These are phyloP conservation scores for Dinomys branickii DNA, from an alignment of 2,113 vertebrate species.

Conservation along the genomic window DNA sequence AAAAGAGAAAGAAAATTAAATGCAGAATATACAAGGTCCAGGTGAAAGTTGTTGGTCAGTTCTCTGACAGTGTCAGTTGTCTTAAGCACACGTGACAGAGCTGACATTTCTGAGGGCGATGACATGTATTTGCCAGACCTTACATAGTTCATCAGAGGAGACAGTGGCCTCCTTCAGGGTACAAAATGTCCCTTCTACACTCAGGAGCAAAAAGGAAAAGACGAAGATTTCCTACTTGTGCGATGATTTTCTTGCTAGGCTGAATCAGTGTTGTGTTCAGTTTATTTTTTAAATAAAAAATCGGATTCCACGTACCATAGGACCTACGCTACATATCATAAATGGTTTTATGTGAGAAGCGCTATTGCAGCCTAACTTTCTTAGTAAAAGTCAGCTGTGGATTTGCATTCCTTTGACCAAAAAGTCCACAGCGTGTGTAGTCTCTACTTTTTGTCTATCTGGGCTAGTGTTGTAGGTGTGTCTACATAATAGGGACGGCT, in stretches of 20 bases:
- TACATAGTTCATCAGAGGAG: background rate
- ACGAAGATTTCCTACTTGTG: background rate
- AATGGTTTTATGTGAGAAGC: background rate
- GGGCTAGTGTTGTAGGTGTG: background rate
- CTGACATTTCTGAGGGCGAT: slow-evolving; percentile 23
- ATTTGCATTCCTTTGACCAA: background rate
- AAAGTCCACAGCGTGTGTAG: background rate
- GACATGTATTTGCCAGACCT: background rate
- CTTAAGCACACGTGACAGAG: slow-evolving; percentile 5
- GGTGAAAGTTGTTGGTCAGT: background rate
- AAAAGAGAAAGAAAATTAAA: background rate
- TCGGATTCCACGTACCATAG: background rate
- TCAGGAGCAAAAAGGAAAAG: background rate
- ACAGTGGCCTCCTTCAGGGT: slow-evolving; percentile 26
- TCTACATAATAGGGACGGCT: background rate
- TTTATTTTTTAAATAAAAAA: slow-evolving; percentile 21
- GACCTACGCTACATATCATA: background rate
- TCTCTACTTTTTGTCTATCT: background rate
- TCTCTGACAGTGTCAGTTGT: background rate
- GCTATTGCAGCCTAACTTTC: background rate
- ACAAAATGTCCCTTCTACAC: background rate
- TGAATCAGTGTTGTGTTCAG: background rate
- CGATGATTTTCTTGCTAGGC: slow-evolving; percentile 3
- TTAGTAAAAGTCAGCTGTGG: background rate
- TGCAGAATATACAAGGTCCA: background rate